phyloP scores from a whole-genome alignment of 2,113 vertebrate genomes.

The Bubalus kerabau region DNA sequence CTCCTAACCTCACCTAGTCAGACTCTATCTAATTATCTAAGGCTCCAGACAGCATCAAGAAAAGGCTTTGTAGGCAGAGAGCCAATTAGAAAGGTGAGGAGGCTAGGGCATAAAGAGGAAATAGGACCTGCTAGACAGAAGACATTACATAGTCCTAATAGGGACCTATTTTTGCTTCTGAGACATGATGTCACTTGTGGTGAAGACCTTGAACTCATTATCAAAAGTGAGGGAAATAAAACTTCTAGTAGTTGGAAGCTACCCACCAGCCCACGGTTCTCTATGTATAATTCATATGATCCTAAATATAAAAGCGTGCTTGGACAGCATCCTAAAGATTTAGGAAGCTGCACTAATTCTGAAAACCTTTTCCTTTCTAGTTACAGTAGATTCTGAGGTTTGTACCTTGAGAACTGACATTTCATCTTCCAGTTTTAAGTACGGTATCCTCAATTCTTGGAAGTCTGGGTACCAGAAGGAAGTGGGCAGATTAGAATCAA shows the following conservation, averaged over 20 bases:
- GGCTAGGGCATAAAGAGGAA: background rate
- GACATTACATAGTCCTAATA: background rate
- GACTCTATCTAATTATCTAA: background rate
- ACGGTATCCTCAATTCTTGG: background rate
- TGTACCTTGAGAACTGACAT: background rate
- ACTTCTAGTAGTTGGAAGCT: constrained; percentile 35
- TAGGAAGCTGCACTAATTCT: background rate
- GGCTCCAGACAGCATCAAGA: background rate
- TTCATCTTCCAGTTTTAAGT: background rate
- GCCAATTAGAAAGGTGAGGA: background rate
- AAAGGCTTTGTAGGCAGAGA: background rate
- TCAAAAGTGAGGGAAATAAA: constrained; percentile 25
- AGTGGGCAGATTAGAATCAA: background rate
- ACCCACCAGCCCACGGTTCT: background rate
- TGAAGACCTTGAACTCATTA: constrained; percentile 42
- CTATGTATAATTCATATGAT: background rate
- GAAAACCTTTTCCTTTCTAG: background rate
- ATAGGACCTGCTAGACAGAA: background rate
- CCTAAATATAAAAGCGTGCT: background rate
- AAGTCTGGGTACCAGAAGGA: background rate
- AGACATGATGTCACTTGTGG: constrained; percentile 50
- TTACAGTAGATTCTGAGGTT: background rate
- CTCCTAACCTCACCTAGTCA: background rate
- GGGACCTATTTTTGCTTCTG: constrained; percentile 46
- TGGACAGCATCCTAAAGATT: background rate